Base-by-base conservation (phyloP, 2,797 vertebrate species). In the Hypotaenidia philippensis region DNA sequence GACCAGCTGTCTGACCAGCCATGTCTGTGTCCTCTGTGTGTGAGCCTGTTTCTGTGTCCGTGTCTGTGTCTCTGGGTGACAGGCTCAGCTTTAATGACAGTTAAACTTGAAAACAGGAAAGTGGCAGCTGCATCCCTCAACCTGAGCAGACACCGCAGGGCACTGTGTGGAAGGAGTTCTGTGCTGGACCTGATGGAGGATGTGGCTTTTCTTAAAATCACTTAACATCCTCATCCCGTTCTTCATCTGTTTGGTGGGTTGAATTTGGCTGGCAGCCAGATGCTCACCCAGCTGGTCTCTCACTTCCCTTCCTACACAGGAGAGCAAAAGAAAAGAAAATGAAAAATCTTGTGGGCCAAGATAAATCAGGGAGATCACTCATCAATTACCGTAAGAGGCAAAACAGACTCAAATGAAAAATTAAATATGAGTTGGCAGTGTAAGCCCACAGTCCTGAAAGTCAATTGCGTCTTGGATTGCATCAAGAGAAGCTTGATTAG, bases 1-100 rank as follows among this genome's bases (percentile, higher is more conserved):
- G 18, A 4, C 19, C 1, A 1, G 4, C 26, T 65, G 13, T 9
- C 11, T 17, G 18, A 16, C 2, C 0, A 0, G 21, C 12, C 3
- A 1, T 34, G 41, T 23, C 55, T 0, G 0, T 65, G 50, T 20
- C 32, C 12, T 23, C 13, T 23, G 2, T 53, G 9, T 13, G 15
- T 56, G 21, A 11, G 27, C 5, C 4, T 32, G 3, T 60, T 41
- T 32, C 16, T 45, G 20, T 19, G 21, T 10, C 44, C 22, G 25
- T 40, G 18, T 21, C 34, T 60, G 5, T 36, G 6, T 31, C 52
- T 71, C 60, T 81, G 40, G 23, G 13, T 23, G n/a, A 23, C 2
- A 2, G 14, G 22, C 53, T 90, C 61, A 61, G 8, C 6, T 75
- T 49, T 66, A 41, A 17, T 57, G 1, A 17, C 27, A 16, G 14